These are phyloP conservation scores for Bungarus multicinctus DNA, from an alignment of 2,113 vertebrate species.

Conservation along the genomic window DNA sequence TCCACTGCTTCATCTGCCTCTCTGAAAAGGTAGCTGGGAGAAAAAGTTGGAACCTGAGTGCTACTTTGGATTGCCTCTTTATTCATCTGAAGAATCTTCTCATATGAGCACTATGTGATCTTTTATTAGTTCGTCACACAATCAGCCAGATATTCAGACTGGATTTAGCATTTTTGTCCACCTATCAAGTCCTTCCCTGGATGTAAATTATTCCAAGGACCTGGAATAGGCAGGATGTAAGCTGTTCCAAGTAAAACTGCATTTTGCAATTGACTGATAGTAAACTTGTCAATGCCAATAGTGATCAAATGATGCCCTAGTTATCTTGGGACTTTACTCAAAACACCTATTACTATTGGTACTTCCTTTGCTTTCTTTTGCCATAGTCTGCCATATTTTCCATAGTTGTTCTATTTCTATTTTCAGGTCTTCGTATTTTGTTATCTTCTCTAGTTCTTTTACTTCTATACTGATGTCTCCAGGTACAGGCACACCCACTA, in stretches of 20 bases:
- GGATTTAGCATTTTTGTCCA: background rate
- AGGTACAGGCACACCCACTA: background rate
- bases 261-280: too few species aligned
- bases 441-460: background rate
- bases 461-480: background rate
- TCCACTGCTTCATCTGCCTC: background rate
- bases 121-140: background rate
- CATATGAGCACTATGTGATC: background rate
- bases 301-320: too few species aligned
- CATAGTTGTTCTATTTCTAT: too few species aligned
- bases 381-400: too few species aligned
- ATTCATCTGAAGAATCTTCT: background rate
- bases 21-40: background rate
- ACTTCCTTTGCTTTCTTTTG: too few species aligned
- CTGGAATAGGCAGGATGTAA: background rate
- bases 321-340: too few species aligned
- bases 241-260: too few species aligned
- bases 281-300: too few species aligned
- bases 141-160: background rate
- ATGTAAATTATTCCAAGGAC: background rate
- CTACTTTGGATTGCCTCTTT: background rate
- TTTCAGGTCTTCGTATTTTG: too few species aligned
- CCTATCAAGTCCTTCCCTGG: background rate
- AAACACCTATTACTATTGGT: too few species aligned
- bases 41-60: background rate